phyloP scores from a whole-genome alignment of 2,113 vertebrate species.

The Pogonocichla stellata region DNA sequence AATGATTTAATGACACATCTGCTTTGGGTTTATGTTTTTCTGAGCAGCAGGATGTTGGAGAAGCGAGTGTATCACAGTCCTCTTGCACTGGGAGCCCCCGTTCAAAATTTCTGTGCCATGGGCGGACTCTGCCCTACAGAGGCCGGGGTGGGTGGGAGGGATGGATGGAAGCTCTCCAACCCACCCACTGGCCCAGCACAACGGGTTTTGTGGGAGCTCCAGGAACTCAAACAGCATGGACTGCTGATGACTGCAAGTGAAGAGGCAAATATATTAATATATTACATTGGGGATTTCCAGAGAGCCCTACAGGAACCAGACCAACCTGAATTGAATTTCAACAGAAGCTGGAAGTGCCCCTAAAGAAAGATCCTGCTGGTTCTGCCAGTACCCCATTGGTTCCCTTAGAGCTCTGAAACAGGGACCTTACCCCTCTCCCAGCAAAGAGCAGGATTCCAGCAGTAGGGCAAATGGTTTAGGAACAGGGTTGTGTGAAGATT shows the following conservation, averaged over 20 bases:
- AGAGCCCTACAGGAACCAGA: not conserved
- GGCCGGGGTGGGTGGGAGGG: not conserved
- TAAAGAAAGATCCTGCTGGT: not conserved
- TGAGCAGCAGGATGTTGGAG: not conserved
- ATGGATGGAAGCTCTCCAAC: not conserved
- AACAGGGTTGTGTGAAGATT: not conserved
- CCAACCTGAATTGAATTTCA: not conserved
- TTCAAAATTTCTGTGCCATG: not conserved
- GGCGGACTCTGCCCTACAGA: not conserved
- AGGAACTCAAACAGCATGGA: not conserved
- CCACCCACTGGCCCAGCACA: not conserved
- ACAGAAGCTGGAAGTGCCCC: not conserved
- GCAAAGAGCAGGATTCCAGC: not conserved
- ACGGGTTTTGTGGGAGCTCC: not conserved
- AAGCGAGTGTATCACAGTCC: not conserved
- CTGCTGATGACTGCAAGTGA: not conserved
- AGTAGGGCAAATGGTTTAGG: not conserved
- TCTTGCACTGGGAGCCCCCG: not conserved
- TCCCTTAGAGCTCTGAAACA: not conserved
- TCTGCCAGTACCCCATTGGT: accelerated
- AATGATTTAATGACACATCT: not conserved
- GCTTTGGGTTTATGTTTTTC: not conserved
- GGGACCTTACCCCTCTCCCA: not conserved
- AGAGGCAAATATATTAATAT: not conserved
- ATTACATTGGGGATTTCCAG: not conserved